Evolutionary conservation across 1,140 invertebrate species (phyloP), one percentile per base, ranked within the genome.

Genomic region (Drepana arcuata): DNA sequence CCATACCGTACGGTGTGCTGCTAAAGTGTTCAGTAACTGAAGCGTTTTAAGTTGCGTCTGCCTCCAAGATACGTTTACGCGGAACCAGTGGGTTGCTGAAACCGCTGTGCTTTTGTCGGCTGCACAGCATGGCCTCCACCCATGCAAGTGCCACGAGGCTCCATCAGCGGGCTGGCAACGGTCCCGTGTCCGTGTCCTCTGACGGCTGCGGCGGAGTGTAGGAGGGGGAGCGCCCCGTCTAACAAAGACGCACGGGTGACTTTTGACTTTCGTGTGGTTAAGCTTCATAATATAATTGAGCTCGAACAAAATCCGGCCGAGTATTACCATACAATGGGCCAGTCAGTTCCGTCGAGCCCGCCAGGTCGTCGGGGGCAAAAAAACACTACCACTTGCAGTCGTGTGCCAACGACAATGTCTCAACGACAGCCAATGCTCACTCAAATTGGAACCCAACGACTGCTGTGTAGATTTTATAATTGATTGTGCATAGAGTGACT

Each of bases 241-340:
- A 61, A 60, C 62, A 59, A 67, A 68, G 59, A 64, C 63, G 63
- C 60, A 58, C 55, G 61, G 63, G 61, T 79, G 74, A 81, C 77
- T 81, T 74, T 81, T 81, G 77, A 77, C 74, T 81, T 75, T 71
- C 56, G 61, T 56, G 56, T 66, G 69, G 50, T 71, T 73, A 69
- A 71, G 69, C 73, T 78, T 74, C 71, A 74, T 77, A 81, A 79
- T 79, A 74, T 81, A 81, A 81, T 81, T 81, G 74, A 67, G 70
- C 66, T 42, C 72, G 59, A 77, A 77, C 77, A 64, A 81, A 80
- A 81, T 81, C 72, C 77, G 72, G 72, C 45, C 69, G 60, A 53
- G 55, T 50, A 81, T 81, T 81, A 77, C 62, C 77, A 81, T 81
- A 81, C 74, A 81, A 81, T 81, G 57, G 74, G 61, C 56, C 49